These are phyloP conservation scores for Lasioglossum oenotherae DNA, from an alignment of 2,888 invertebrate genomes.

Conservation along the genomic window DNA sequence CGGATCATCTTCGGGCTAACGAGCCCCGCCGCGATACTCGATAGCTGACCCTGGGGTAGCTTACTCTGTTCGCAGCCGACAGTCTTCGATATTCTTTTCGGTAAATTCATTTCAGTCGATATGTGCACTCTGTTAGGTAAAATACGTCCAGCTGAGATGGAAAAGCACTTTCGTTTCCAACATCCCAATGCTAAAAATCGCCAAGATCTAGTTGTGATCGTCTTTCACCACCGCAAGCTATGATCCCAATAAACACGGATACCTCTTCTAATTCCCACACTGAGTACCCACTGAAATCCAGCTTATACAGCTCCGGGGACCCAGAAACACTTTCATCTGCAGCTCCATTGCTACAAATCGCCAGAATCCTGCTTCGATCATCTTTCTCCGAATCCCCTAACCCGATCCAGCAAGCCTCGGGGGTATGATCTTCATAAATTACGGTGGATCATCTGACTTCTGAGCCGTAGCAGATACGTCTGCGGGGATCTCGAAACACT, in stretches of 20 bases:
- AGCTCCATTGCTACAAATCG: neutral
- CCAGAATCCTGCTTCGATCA: neutral
- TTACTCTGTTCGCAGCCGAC: neutral
- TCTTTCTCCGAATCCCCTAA: neutral
- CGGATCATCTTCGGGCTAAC: constrained; percentile 17
- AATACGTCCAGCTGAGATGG: neutral
- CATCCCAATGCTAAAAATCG: neutral
- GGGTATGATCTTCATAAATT: neutral
- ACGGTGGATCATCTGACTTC: neutral
- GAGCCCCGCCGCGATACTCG: neutral
- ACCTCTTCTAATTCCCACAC: neutral
- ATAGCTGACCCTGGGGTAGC: neutral
- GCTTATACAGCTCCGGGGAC: neutral
- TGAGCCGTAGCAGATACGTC: neutral
- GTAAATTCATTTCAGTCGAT: neutral
- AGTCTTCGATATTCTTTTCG: constrained; percentile 2
- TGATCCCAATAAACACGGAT: neutral
- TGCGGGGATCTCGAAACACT: neutral
- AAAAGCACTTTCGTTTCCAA: neutral
- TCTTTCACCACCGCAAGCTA: neutral
- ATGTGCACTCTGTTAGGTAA: neutral
- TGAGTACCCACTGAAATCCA: neutral
- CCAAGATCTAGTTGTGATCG: neutral
- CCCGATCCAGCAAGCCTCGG: neutral
- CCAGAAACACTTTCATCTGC: neutral